Evolutionary conservation across 2,113 vertebrate genomes (phyloP).

Genomic region (Bufo bufo): DNA sequence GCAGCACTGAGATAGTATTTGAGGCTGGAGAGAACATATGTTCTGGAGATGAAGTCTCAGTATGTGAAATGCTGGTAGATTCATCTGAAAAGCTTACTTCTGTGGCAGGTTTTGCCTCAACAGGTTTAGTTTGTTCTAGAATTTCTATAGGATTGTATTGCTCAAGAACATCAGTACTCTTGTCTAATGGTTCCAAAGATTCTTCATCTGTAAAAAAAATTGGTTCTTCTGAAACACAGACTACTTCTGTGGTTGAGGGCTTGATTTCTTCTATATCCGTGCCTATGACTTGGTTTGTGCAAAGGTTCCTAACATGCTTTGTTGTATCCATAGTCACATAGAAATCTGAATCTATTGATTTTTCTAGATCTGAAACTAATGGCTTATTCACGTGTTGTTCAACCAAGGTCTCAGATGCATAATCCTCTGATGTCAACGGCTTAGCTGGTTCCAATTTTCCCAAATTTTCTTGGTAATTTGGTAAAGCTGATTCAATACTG

Average conservation of each 20-base stretch:
- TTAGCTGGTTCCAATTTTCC: neutral
- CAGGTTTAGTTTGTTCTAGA: neutral
- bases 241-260: neutral
- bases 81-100: slow-evolving; percentile 6
- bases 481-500: neutral
- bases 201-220: slow-evolving; percentile 1
- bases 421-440: neutral
- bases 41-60: neutral
- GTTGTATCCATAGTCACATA: neutral
- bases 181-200: neutral
- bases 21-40: neutral
- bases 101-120: neutral
- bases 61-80: neutral
- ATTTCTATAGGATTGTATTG: neutral
- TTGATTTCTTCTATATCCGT: neutral
- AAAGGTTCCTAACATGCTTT: neutral
- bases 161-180: neutral
- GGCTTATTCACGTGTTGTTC: too few species aligned
- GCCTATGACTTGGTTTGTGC: neutral
- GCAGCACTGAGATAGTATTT: neutral
- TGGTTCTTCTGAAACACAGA: neutral
- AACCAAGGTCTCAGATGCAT: neutral
- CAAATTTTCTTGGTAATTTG: neutral
- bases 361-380: neutral
- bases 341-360: neutral